A percentile compares a stretch with the other conserved stretches of the same genome.
Evolutionary conservation across 53 echinoderm and acorn worm genomes (phyloP).

Genomic region (Arbacia lixula): DNA sequence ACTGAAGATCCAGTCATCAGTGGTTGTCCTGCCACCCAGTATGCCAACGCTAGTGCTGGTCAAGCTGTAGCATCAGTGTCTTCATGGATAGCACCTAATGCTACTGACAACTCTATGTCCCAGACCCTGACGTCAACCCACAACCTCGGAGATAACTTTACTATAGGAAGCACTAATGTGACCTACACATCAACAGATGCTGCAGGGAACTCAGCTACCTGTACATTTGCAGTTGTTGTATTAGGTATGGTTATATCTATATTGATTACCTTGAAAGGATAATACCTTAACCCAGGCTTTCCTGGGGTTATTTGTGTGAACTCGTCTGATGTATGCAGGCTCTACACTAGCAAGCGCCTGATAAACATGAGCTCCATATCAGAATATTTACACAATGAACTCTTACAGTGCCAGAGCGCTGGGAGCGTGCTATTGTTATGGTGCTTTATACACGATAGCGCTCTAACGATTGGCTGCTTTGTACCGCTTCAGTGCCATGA

Average conservation of each 20-base stretch:
- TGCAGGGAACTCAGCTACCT: constrained; percentile 15
- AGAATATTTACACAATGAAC: too few species aligned
- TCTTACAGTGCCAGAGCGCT: too few species aligned
- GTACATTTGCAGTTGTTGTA: background rate
- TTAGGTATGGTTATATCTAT: background rate
- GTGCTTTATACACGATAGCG: too few species aligned
- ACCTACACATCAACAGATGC: constrained; percentile 45
- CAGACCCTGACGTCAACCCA: constrained; percentile 21
- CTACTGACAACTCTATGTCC: constrained; percentile 58
- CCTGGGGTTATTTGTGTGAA: too few species aligned
- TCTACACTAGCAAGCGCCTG: too few species aligned
- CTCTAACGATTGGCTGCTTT: too few species aligned
- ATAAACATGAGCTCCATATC: too few species aligned
- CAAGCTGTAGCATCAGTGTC: background rate
- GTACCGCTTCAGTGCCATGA: too few species aligned
- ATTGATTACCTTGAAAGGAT: too few species aligned
- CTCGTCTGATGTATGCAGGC: too few species aligned
- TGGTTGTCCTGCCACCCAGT: constrained; percentile 23
- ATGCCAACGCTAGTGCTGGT: constrained; percentile 4
- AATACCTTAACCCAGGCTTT: too few species aligned
- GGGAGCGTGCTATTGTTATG: too few species aligned
- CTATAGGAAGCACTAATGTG: constrained; percentile 39
- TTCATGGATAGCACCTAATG: constrained; percentile 63
- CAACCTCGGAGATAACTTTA: constrained; percentile 36
- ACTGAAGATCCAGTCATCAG: constrained; percentile 33